Evolutionary conservation across 1,140 invertebrate genomes (phyloP).

Genomic region (Leptonema lineaticorne): DNA sequence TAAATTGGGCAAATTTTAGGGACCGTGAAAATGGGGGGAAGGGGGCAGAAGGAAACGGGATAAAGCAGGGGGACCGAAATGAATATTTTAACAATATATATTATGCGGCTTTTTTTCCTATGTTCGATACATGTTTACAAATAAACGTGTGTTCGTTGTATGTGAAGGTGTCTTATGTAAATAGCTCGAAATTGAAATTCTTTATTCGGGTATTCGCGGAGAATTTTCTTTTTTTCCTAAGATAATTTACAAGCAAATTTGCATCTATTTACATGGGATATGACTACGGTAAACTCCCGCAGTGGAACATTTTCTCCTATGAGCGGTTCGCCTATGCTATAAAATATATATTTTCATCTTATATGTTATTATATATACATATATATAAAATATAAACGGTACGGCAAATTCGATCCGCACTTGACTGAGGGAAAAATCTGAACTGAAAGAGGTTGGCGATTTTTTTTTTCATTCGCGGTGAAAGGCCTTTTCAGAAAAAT

Average conservation of each 20-base stretch:
- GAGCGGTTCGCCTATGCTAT: neutral
- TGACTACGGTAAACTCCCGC: neutral
- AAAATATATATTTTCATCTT: no score
- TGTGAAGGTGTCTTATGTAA: no score
- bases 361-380: no score
- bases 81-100: no score
- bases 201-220: neutral
- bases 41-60: no score
- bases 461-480: neutral
- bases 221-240: neutral
- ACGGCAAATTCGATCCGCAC: conserved; percentile 7
- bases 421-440: neutral
- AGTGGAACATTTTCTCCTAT: neutral
- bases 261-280: conserved; percentile 4
- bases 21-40: no score
- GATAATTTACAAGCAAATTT: conserved; percentile 16
- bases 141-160: no score
- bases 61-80: no score
- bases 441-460: neutral
- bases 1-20: no score
- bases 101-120: no score
- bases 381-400: no score
- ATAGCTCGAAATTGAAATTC: conserved; percentile 7
- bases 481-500: conserved; percentile 16
- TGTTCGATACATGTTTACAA: no score